Evolutionary conservation across 1,140 invertebrate genomes (phyloP).

Genomic region (Rhagoletis pomonella): DNA sequence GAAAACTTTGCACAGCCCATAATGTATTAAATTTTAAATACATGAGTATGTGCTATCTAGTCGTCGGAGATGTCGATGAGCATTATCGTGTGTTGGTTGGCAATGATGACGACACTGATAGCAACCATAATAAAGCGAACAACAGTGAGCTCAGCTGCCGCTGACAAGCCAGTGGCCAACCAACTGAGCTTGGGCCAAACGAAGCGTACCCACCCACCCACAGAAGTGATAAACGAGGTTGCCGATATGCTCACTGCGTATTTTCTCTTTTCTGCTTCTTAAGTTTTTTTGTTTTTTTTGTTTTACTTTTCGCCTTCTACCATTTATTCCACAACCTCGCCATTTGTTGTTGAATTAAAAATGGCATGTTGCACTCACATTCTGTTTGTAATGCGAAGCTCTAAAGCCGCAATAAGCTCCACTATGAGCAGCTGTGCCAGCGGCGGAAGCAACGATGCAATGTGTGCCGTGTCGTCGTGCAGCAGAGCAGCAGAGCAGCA

Average conservation of each 20-base stretch:
- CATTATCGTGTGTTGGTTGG: neutral
- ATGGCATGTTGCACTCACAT: neutral
- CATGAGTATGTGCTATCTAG: neutral
- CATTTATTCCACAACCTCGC: neutral
- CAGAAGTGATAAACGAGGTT: neutral
- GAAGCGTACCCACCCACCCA: neutral
- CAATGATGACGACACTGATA: slow-evolving; percentile 34
- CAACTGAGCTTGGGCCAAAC: too few relatives aligned
- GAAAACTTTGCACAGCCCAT: too few relatives aligned
- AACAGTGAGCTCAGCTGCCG: neutral
- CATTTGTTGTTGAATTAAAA: slow-evolving; percentile 49
- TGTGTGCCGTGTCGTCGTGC: neutral
- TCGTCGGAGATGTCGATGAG: neutral
- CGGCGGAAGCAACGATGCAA: neutral
- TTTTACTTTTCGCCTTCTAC: neutral
- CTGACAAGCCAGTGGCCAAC: neutral
- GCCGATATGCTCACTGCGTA: neutral
- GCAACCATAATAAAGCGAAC: neutral
- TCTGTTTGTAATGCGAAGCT: neutral
- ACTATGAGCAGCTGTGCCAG: neutral
- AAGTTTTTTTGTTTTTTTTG: neutral
- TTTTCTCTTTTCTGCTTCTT: neutral
- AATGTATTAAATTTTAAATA: too few relatives aligned
- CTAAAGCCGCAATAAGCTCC: neutral
- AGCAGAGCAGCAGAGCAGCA: neutral